Evolutionary conservation across 1,140 invertebrate species (phyloP).

Genomic region (Drosophila sucinea): DNA sequence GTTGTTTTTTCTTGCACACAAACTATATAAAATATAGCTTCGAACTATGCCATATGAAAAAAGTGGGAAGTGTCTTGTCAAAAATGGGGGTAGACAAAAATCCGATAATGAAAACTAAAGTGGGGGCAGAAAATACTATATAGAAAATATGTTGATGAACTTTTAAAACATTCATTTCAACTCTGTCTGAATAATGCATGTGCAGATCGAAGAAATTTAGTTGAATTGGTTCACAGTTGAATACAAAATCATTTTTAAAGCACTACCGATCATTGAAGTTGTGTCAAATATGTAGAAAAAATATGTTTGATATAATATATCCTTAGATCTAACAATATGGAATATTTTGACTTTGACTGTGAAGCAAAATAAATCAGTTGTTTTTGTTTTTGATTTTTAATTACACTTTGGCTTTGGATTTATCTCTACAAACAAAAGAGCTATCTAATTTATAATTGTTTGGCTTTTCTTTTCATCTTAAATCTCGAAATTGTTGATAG

Average conservation of each 20-base stretch:
- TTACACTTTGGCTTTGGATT: neutral
- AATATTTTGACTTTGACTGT: too few relatives aligned
- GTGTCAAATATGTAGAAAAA: too few relatives aligned
- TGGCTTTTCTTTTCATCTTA: conserved; percentile 1
- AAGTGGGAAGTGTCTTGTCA: neutral
- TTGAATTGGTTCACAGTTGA: too few relatives aligned
- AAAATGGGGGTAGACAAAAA: too few relatives aligned
- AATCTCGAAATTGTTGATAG: neutral
- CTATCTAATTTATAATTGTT: neutral
- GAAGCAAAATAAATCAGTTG: too few relatives aligned
- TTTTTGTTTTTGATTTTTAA: neutral
- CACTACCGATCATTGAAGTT: too few relatives aligned
- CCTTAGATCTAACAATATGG: too few relatives aligned
- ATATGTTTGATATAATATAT: too few relatives aligned
- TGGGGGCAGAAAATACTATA: neutral
- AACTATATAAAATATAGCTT: conserved; percentile 9
- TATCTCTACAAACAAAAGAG: neutral
- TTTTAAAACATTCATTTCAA: too few relatives aligned
- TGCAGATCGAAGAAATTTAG: too few relatives aligned
- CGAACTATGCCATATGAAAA: neutral
- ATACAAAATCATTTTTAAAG: too few relatives aligned
- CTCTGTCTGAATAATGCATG: too few relatives aligned
- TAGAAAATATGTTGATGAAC: neutral
- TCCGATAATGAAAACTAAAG: neutral
- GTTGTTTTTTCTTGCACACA: neutral